phyloP scores from a whole-genome alignment of 2,888 invertebrate species.

The Plebejus melissa region DNA sequence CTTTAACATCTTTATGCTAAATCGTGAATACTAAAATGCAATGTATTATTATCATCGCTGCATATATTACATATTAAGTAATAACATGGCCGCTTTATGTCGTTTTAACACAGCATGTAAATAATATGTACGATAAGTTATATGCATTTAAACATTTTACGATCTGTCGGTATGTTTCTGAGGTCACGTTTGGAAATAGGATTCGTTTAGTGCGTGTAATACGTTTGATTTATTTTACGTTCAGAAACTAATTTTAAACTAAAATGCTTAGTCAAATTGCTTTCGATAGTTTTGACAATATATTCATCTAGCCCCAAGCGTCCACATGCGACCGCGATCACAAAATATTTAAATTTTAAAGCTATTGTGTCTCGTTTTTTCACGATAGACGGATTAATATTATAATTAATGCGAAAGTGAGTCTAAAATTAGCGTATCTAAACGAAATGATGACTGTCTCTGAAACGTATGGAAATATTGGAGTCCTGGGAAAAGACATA shows the following conservation, averaged over 20 bases:
- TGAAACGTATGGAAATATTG: too few relatives aligned
- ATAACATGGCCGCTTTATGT: conserved; percentile 9
- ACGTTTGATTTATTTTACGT: not conserved
- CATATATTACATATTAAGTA: not conserved
- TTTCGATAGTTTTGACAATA: too few relatives aligned
- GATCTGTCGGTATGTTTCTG: conserved; percentile 7
- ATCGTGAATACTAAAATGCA: not conserved
- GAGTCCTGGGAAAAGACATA: too few relatives aligned
- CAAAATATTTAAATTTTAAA: too few relatives aligned
- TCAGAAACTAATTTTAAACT: not conserved
- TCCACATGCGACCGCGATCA: too few relatives aligned
- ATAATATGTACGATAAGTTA: conserved; percentile 8
- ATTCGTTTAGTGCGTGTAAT: not conserved
- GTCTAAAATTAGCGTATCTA: too few relatives aligned
- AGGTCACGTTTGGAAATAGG: conserved; percentile 10
- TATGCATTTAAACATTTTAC: conserved; percentile 12
- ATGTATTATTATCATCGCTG: conserved; percentile 2
- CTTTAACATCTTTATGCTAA: not conserved
- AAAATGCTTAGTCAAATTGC: too few relatives aligned
- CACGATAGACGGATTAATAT: too few relatives aligned
- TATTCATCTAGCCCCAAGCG: too few relatives aligned
- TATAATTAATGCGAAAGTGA: too few relatives aligned
- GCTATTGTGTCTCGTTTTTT: too few relatives aligned
- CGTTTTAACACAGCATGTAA: conserved; percentile 7
- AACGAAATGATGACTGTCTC: too few relatives aligned